Base-by-base conservation (phyloP, 1,140 invertebrate species). In the Cataglyphis hispanica region DNA sequence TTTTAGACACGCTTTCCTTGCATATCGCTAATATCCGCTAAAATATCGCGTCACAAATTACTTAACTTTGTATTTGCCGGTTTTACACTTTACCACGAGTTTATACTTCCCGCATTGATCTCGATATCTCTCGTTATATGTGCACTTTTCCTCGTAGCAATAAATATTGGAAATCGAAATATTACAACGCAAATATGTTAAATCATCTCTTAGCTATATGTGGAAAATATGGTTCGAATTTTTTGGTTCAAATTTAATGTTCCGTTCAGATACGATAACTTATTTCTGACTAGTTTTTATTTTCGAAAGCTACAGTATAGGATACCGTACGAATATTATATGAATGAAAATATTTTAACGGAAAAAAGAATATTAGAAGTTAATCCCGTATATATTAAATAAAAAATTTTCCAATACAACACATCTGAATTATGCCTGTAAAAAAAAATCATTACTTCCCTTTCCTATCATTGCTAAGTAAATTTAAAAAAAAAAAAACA, bases 31-130 rank as follows among this genome's bases (percentile, higher is more conserved):
- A 83, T 83, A 83, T 50, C 70, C 53, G 37, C 53, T 83, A 67
- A 83, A 83, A 83, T 83, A 83, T 83, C 53, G 56, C 67, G 67
- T 83, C 78, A 60, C 78, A 83, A 69, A 83, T 83, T 83, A 83
- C 53, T 83, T 83, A 83, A 83, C 78, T 83, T 74, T 37, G 67
- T 74, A 74, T 61, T 83, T 83, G 53, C 60, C 70, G 50, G 50
- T 70, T 37, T 43, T 31, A 31, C n/a, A n/a, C n/a, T n/a, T n/a
- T n/a, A 70, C 66, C 19, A 25, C 31, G 64, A 31, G 27, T 83
- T 74, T 43, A 60, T 37, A 37, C 60, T 58, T 13, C 25, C 43
- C 53, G 19, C 34, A 0, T 1, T 16, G 66, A 34, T 81, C 37
- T 46, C 66, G 78, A 81, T 43, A 60, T 81, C 70, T 70, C 31